Evolutionary conservation across 2,797 vertebrate species (phyloP).

Genomic region (Hoplostethus atlanticus): DNA sequence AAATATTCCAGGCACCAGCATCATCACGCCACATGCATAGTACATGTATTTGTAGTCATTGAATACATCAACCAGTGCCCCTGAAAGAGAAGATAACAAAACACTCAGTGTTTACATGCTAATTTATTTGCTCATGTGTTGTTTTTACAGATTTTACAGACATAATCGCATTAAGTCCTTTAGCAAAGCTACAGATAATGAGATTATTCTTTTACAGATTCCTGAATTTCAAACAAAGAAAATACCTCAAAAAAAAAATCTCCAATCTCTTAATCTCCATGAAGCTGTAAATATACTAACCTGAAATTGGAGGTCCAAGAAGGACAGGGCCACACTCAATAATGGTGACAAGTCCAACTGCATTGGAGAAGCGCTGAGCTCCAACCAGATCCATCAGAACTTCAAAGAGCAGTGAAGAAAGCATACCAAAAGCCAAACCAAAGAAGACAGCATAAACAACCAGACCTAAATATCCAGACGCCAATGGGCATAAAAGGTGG

Average conservation of each 20-base stretch:
- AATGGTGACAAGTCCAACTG: conserved; percentile 87
- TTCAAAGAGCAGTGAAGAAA: conserved; percentile 88
- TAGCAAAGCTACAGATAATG: background rate
- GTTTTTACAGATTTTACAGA: background rate
- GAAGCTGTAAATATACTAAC: conserved; percentile 65
- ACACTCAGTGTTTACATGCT: background rate
- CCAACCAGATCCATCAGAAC: conserved; percentile 88
- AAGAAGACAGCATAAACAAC: conserved; percentile 81
- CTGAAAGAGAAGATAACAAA: conserved; percentile 69
- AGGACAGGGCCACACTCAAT: conserved; percentile 86
- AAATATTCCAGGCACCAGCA: conserved; percentile 86
- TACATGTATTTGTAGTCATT: conserved; percentile 90
- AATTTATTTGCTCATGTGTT: background rate
- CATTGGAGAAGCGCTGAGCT: conserved; percentile 82
- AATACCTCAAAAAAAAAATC: background rate
- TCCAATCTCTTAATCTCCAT: background rate
- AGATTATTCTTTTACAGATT: too few species aligned
- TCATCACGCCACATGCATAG: conserved; percentile 84
- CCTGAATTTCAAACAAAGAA: too few species aligned
- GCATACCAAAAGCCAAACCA: conserved; percentile 85
- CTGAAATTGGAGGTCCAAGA: conserved; percentile 87
- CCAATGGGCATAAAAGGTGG: conserved; percentile 87
- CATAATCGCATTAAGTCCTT: too few species aligned
- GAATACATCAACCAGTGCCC: conserved; percentile 85
- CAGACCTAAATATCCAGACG: conserved; percentile 77